Evolutionary conservation across 2,888 invertebrate species (phyloP), one percentile per base, ranked within the genome.

Genomic region (Hermaeophaga mercurialis): DNA sequence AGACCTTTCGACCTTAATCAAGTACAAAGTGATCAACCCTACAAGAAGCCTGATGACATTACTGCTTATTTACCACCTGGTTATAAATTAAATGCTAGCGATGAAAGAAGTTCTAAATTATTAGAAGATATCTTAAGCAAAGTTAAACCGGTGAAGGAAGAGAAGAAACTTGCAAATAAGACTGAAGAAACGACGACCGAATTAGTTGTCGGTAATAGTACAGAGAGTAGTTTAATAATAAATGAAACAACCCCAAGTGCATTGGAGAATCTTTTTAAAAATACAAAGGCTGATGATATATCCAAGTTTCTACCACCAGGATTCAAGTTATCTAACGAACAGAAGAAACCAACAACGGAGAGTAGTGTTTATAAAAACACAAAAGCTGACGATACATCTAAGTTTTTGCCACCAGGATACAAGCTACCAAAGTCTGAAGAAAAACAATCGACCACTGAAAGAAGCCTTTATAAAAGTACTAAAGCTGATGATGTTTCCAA

Each of bases 401-500:
- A 61, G 24, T 61, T 61, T 9, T 43, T 61, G 8, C 57, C 60
- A 9, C 36, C 57, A 4, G 60, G 56, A 3, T 59, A 43, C 17
- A 56, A 59, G 12, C 17, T 45, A 26, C 22, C 54, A 3, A 59
- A 59, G 44, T n/a, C 22, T 19, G 56, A 52, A 11, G 52, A 55
- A 19, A 52, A 50, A 47, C 14, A 28, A 1, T 41, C 41, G 9
- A 56, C 56, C 8, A 48, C 55, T 3, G 53, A 52, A 38, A 17
- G 17, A 1, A 80, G 80, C 52, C 44, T 80, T 17, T 71, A 80
- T 39, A 76, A 78, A 65, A 79, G 82, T 73, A 74, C 82, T 2
- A 80, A 83, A 66, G 78, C 80, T 43, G 83, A 84, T 63, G 84
- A 85, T 65, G 67, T 85, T 0, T 82, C 79, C 64, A 82, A 84